phyloP scores from a whole-genome alignment of 2,888 invertebrate species.

The Chloromyia formosa region DNA sequence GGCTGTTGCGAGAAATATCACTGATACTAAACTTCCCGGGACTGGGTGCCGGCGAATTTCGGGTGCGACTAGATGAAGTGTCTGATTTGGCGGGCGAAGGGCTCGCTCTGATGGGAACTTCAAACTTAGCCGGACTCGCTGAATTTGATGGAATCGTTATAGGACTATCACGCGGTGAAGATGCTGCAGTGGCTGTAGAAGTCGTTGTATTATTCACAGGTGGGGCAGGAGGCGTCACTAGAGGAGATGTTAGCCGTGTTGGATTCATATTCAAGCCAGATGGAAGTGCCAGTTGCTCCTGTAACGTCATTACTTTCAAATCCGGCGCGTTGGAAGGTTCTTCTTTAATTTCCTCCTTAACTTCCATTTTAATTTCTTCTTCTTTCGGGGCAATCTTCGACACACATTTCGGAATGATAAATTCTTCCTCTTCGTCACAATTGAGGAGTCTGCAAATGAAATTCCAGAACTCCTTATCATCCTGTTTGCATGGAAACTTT shows the following conservation, averaged over 20 bases:
- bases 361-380: constrained; percentile 54
- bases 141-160: constrained; percentile 63
- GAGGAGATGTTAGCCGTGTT: constrained; percentile 61
- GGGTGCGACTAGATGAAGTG: constrained; percentile 68
- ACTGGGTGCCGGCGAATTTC: constrained; percentile 66
- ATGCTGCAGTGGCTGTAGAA: constrained; percentile 52
- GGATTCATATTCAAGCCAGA: constrained; percentile 65
- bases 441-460: constrained; percentile 80
- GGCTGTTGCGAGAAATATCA: constrained; percentile 62
- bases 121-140: constrained; percentile 65
- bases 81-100: constrained; percentile 70
- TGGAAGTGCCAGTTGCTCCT: constrained; percentile 62
- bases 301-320: constrained; percentile 60
- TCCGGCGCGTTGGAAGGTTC: constrained; percentile 54
- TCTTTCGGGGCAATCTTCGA: constrained; percentile 58
- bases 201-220: constrained; percentile 52
- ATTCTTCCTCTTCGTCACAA: constrained; percentile 76
- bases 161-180: constrained; percentile 63
- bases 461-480: constrained; percentile 80
- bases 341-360: constrained; percentile 50
- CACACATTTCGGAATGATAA: constrained; percentile 66
- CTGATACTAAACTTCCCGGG: constrained; percentile 63
- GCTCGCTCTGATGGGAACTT: constrained; percentile 68
- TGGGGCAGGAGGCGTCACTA: constrained; percentile 54
- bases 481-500: constrained; percentile 83